phyloP scores from a whole-genome alignment of 2,888 invertebrate species.

The Griposia aprilina region DNA sequence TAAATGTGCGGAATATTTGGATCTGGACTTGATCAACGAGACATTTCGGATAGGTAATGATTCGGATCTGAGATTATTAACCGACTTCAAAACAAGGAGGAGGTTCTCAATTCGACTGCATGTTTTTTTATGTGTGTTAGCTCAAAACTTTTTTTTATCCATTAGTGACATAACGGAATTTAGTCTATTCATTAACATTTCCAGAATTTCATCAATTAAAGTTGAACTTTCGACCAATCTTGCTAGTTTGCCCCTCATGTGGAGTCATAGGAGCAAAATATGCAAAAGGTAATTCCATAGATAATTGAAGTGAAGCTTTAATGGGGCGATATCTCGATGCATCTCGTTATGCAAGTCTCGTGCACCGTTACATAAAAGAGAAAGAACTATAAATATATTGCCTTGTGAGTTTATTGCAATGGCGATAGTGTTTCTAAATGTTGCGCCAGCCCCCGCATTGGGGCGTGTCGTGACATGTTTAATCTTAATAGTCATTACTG shows the following conservation, averaged over 20 bases:
- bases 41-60: slow-evolving; percentile 4
- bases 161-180: slow-evolving; percentile 1
- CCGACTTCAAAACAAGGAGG: no score
- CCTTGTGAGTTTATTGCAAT: slow-evolving; percentile 60
- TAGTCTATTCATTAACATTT: background rate
- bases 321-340: slow-evolving; percentile 53
- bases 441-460: slow-evolving; percentile 57
- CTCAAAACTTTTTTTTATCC: no score
- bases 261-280: slow-evolving; percentile 38
- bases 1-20: slow-evolving; percentile 10
- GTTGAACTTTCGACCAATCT: background rate
- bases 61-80: background rate
- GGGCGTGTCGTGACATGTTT: slow-evolving; percentile 62
- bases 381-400: slow-evolving; percentile 63
- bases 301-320: slow-evolving; percentile 53
- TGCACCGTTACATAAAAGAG: slow-evolving; percentile 66
- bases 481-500: slow-evolving; percentile 64
- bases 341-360: slow-evolving; percentile 62
- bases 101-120: no score
- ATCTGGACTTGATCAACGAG: background rate
- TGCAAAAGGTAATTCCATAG: slow-evolving; percentile 41
- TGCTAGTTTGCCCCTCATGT: slow-evolving; percentile 21
- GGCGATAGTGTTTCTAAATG: slow-evolving; percentile 60
- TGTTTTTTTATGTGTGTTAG: no score
- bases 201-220: background rate